Base-by-base conservation (phyloP, 2,113 vertebrate species). In the Pao palembangensis region DNA sequence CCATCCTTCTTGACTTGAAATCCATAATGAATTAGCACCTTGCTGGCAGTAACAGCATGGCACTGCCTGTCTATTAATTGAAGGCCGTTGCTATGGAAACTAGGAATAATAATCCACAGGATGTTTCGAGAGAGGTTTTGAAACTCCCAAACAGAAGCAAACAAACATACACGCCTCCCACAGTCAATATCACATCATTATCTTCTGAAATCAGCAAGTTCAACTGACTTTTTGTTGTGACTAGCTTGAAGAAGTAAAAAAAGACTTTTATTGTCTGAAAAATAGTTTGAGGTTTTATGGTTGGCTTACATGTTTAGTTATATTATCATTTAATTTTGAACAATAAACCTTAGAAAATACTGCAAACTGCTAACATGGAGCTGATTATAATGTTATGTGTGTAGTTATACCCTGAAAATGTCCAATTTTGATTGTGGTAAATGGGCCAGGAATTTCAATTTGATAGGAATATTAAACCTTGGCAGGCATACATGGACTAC, bases 21-120 rank as follows among this genome's bases (percentile, higher is more conserved):
- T 67, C 47, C 75, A 69, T 66, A 62, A 78, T 82, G 82, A 87
- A 83, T 89, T 86, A 89, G 68, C 78, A 79, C 83, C 76, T 85
- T 59, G 72, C 73, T 81, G 79, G 53, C 71, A 70, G 55, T 50
- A 82, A 80, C 72, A 73, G 65, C 8, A 0, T 56, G 48, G 58
- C 38, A 41, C 49, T 55, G 48, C 11, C 61, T 61, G 53, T 55
- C 23, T 66, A 50, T 74, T 81, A 82, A 78, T 82, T 85, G 71
- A 67, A 75, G 68, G 54, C 48, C 48, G 84, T 89, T 85, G 71
- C 87, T 68, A 80, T 84, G 61, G 86, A 79, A 87, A 87, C 81
- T 46, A 55, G 58, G 64, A 59, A 80, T 80, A 60, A 56, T 75
- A 76, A 84, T 80, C 59, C 71, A 34, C 25, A 7, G 51, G 55